These are phyloP conservation scores for Protonemura montana DNA, from an alignment of 2,888 invertebrate genomes.

Conservation along the genomic window DNA sequence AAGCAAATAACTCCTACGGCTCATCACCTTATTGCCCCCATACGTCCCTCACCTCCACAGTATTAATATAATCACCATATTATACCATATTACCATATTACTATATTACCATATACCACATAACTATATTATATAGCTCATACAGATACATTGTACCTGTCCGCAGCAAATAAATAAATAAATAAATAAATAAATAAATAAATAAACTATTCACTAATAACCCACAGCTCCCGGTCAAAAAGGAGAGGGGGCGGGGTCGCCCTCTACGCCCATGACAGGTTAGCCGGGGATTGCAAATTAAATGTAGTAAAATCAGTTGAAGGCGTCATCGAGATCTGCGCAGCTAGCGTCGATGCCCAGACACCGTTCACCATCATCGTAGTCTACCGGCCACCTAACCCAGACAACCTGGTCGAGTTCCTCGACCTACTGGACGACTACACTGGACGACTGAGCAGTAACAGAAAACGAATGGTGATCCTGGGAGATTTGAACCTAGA, in stretches of 20 bases:
- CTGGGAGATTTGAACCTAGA: conserved; percentile 15
- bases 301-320: neutral
- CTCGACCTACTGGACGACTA: neutral
- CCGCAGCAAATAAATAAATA: no score
- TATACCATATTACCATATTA: no score
- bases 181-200: no score
- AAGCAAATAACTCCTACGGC: no score
- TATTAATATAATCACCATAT: no score
- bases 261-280: neutral
- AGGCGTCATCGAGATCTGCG: conserved; percentile 22
- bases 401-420: neutral
- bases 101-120: no score
- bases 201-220: no score
- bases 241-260: neutral
- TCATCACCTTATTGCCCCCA: no score
- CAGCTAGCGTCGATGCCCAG: neutral
- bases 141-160: no score
- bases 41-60: no score
- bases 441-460: neutral
- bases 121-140: no score
- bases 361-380: neutral
- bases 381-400: neutral
- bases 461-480: neutral
- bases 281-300: neutral
- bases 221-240: no score